phyloP scores from a whole-genome alignment of 23 tunicate genomes.

The Ascidia mentula region DNA sequence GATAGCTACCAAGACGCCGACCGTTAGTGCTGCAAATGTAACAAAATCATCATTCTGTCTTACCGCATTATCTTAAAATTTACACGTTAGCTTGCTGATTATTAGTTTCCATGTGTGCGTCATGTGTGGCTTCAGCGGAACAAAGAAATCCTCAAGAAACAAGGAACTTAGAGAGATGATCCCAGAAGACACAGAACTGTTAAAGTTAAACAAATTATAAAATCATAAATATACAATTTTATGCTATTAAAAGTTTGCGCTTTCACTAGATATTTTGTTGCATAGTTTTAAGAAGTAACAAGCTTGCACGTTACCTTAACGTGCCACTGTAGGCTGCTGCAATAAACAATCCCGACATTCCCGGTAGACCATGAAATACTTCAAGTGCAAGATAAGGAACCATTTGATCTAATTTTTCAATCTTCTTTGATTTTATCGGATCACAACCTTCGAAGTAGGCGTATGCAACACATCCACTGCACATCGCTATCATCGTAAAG shows the following conservation, averaged over 20 bases:
- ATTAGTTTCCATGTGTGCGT: background rate
- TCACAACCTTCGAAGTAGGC: constrained; percentile 27
- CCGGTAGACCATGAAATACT: constrained; percentile 7
- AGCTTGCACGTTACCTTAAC: constrained; percentile 8
- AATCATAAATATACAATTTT: too few relatives aligned
- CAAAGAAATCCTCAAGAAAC: constrained; percentile 29
- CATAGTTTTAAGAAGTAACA: too few relatives aligned
- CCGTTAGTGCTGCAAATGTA: constrained; percentile 23
- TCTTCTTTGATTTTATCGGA: background rate
- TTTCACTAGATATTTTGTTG: too few relatives aligned
- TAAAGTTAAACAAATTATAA: too few relatives aligned
- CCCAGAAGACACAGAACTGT: constrained; percentile 56
- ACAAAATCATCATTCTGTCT: too few relatives aligned
- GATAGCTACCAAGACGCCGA: constrained; percentile 19
- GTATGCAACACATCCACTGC: background rate
- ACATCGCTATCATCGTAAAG: background rate
- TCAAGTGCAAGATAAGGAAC: constrained; percentile 16
- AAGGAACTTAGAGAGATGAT: constrained; percentile 28
- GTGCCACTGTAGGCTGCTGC: constrained; percentile 17
- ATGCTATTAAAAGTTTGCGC: too few relatives aligned
- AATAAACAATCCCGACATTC: constrained; percentile 26
- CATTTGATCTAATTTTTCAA: constrained; percentile 9
- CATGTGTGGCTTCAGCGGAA: constrained; percentile 11
- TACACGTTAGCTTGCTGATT: background rate
- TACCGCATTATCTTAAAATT: too few relatives aligned